phyloP scores from a whole-genome alignment of 2,113 vertebrate genomes.

The Desmodus rotundus region DNA sequence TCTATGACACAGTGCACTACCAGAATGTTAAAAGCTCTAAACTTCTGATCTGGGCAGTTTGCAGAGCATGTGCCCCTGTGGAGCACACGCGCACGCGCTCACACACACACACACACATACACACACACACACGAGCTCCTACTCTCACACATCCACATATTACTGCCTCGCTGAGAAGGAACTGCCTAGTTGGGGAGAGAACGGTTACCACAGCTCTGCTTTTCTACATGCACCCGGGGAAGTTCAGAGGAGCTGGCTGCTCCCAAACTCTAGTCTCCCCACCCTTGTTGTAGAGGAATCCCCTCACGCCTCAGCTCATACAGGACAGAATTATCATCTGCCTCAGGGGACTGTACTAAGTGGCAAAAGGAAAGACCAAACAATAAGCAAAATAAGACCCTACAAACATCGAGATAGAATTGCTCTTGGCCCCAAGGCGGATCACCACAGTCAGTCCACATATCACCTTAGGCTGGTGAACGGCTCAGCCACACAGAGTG shows the following conservation, averaged over 20 bases:
- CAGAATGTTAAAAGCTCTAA: neutral
- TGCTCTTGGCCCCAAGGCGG: neutral
- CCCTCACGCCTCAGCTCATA: neutral
- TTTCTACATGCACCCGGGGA: neutral
- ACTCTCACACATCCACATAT: neutral
- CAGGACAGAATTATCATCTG: neutral
- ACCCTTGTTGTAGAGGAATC: neutral
- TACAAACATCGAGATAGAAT: neutral
- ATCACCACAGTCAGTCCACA: neutral
- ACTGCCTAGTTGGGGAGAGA: neutral
- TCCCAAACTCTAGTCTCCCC: neutral
- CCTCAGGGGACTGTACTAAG: neutral
- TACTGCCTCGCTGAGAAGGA: neutral
- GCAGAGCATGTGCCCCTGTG: neutral
- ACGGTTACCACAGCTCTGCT: neutral
- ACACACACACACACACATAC: no score
- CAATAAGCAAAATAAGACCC: neutral
- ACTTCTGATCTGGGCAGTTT: neutral
- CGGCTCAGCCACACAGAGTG: neutral
- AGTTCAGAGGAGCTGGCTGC: neutral
- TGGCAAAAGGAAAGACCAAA: neutral
- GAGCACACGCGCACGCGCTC: no score
- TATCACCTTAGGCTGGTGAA: neutral
- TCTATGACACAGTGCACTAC: neutral
- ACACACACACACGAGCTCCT: neutral